Conservation (phyloP, 2,888 invertebrate species). For the Scrobipalpa costella region DNA sequence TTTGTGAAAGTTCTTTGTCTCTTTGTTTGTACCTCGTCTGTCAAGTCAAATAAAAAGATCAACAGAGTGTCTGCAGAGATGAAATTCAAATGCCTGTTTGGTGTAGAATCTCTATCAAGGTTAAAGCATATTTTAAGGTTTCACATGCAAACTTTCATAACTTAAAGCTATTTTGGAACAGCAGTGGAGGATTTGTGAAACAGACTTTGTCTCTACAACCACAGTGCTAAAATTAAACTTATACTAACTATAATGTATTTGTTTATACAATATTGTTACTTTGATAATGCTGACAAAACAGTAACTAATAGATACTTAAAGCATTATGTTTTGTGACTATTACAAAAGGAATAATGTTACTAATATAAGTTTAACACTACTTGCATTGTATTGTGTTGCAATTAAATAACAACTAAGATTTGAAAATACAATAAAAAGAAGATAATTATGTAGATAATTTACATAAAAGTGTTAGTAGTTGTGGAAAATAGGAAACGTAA, state of each 20-base stretch:
- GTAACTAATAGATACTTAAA: conserved; percentile 40
- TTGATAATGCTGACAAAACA: too few relatives aligned
- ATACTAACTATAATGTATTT: too few relatives aligned
- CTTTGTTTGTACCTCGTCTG: too few relatives aligned
- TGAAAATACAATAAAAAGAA: neutral
- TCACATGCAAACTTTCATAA: too few relatives aligned
- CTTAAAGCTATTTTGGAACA: neutral
- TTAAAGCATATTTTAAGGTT: too few relatives aligned
- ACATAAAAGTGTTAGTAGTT: neutral
- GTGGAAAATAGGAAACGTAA: too few relatives aligned
- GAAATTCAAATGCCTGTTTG: too few relatives aligned
- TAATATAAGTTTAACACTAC: neutral
- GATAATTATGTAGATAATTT: neutral
- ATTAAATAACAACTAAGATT: neutral
- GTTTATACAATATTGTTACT: too few relatives aligned
- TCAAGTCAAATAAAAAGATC: too few relatives aligned
- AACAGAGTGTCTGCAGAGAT: too few relatives aligned
- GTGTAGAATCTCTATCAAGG: too few relatives aligned
- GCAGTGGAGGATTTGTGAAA: neutral
- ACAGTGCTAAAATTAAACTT: neutral
- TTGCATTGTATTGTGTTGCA: conserved; percentile 8
- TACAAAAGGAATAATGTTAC: neutral
- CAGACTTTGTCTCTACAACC: neutral
- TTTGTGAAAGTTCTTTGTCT: too few relatives aligned
- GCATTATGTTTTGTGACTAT: conserved; percentile 48